Conservation (phyloP, 1,140 invertebrate genomes). For the Drosophila bocqueti region DNA sequence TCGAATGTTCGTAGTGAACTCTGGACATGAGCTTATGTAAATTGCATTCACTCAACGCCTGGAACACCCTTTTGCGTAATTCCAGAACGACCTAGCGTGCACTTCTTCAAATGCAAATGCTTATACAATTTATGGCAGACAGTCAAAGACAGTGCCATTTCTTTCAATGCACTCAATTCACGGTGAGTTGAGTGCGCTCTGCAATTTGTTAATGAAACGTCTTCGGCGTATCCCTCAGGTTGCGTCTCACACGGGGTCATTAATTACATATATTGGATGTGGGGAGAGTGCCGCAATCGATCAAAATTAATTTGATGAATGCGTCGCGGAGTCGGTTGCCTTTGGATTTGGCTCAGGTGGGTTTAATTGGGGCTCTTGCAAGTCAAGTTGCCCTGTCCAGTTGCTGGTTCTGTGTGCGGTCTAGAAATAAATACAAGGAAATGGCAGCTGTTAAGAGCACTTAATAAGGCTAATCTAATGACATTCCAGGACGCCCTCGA, state of each 20-base stretch:
- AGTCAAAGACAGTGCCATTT: conserved; percentile 31
- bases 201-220: conserved; percentile 55
- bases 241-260: conserved; percentile 14
- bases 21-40: conserved; percentile 44
- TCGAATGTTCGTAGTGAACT: background rate
- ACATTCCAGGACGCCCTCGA: background rate
- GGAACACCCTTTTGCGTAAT: conserved; percentile 36
- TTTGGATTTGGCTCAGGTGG: conserved; percentile 37
- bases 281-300: conserved; percentile 30
- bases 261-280: conserved; percentile 47
- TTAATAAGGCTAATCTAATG: conserved; percentile 9
- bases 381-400: background rate
- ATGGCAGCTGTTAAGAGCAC: background rate
- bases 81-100: conserved; percentile 34
- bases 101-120: conserved; percentile 38
- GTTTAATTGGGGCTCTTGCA: background rate
- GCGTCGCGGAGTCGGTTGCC: conserved; percentile 13
- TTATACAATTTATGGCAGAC: conserved; percentile 50
- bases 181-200: conserved; percentile 26
- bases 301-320: conserved; percentile 55
- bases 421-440: conserved; percentile 15
- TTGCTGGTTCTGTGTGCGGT: background rate
- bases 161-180: conserved; percentile 28
- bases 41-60: conserved; percentile 9
- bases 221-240: background rate